These are phyloP conservation scores for Trissolcus basalis DNA, from an alignment of 1,140 invertebrate species.

Conservation along the genomic window DNA sequence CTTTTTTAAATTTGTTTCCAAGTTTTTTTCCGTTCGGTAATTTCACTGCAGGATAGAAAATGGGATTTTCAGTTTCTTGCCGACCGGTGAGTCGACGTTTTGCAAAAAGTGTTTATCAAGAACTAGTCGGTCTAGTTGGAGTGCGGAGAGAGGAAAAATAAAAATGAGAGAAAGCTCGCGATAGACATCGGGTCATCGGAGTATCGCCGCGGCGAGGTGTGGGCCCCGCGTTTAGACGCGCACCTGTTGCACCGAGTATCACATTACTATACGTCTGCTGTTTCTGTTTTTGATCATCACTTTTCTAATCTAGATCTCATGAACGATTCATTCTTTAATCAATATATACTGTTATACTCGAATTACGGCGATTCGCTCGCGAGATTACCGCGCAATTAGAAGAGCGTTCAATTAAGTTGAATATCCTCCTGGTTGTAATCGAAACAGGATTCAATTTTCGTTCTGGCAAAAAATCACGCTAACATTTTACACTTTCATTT, in stretches of 20 bases:
- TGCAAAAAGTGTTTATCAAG: not conserved
- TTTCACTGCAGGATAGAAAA: too few relatives aligned
- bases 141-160: conserved; percentile 15
- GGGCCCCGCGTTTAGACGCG: conserved; percentile 12
- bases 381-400: too few relatives aligned
- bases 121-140: not conserved
- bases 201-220: conserved; percentile 30
- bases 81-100: too few relatives aligned
- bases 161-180: conserved; percentile 43
- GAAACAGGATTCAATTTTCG: too few relatives aligned
- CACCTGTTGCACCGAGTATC: conserved; percentile 15
- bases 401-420: too few relatives aligned
- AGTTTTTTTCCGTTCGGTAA: too few relatives aligned
- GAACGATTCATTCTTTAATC: not conserved
- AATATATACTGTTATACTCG: not conserved
- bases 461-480: too few relatives aligned
- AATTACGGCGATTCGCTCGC: not conserved
- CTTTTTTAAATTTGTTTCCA: too few relatives aligned
- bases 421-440: too few relatives aligned
- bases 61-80: too few relatives aligned
- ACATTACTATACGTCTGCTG: not conserved
- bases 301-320: conserved; percentile 12
- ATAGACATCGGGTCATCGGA: conserved; percentile 29
- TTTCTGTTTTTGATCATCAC: too few relatives aligned
- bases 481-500: too few relatives aligned